Conservation (phyloP, 2,888 invertebrate genomes). For the Ormia ochracea region DNA sequence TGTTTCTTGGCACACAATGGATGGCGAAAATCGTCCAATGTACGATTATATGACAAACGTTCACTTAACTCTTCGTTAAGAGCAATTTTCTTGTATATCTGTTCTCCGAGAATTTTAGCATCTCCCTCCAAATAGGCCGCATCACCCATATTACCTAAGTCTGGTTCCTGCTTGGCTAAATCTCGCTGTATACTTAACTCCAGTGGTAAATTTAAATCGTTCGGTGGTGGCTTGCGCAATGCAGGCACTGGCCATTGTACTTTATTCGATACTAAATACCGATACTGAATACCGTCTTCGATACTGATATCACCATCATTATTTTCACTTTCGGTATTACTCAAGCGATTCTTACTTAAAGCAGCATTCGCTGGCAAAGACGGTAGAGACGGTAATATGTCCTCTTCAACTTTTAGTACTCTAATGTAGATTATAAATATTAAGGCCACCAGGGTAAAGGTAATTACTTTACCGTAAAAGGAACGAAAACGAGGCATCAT, state of each 20-base stretch:
- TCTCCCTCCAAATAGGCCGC: constrained; percentile 82
- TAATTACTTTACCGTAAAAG: constrained; percentile 75
- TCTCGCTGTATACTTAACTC: constrained; percentile 79
- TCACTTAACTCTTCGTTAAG: constrained; percentile 93
- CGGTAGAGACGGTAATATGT: background rate
- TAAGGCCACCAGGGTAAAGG: constrained; percentile 71
- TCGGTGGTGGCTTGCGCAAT: constrained; percentile 34
- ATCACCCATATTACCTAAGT: constrained; percentile 85
- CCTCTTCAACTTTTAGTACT: constrained; percentile 66
- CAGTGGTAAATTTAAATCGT: constrained; percentile 66
- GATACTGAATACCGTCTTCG: constrained; percentile 62
- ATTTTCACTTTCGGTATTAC: background rate
- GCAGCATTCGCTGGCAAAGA: constrained; percentile 10
- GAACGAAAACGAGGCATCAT: constrained; percentile 76
- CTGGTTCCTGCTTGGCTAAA: constrained; percentile 81
- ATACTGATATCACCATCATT: constrained; percentile 8
- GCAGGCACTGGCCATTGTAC: constrained; percentile 58
- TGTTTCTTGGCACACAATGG: constrained; percentile 70
- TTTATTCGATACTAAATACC: too few relatives aligned
- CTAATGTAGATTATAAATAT: constrained; percentile 74
- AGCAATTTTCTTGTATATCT: constrained; percentile 87
- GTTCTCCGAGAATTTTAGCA: constrained; percentile 82
- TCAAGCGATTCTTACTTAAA: constrained; percentile 17
- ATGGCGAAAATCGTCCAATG: constrained; percentile 76
- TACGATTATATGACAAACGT: constrained; percentile 89